Evolutionary conservation across 2,797 vertebrate species (phyloP), one percentile per base, ranked within the genome.

Genomic region (Cetoscarus ocellatus): DNA sequence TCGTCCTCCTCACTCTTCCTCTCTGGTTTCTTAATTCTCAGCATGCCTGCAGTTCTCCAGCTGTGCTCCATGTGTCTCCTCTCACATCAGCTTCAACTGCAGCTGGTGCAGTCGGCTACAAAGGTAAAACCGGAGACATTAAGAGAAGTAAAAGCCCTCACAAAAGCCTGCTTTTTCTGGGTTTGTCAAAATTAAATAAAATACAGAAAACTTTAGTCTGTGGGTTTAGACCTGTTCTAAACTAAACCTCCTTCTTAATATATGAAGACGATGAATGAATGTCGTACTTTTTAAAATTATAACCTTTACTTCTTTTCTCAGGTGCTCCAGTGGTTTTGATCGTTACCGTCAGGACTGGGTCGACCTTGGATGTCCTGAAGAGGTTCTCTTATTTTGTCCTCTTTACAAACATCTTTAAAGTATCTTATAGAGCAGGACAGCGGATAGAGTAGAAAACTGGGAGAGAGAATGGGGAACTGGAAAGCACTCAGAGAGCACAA

Each of bases 261-360:
- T 27, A 27, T 27, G 27, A 27, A 27, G 27, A 27, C 27, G 4
- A 27, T 27, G 27, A 2, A 27, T 27, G 27, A 27, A 27, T 27
- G 27, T 27, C 4, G 27, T 27, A 2, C 27, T 27, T 27, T 27
- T 2, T 27, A 27, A 19, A 63, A 9, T 35, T 3, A 44, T 27
- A 17, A 0, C 12, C 19, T 59, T 13, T n/a, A 11, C 34, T 49
- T 61, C 19, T 13, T 52, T 77, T 58, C 82, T 83, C 93, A 99
- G 98, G 91, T 99, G 97, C 88, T 99, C 98, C 93, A 98, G 96
- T 81, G 98, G 98, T 64, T 98, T 99, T 83, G 98, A 99, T 86
- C 96, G 96, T 47, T 94, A 96, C 77, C 95, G 98, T 0, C 98
- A 99, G 87, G 96, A 98, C 39, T 99, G 98, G 98, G 97, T 99